Percentiles rank a stretch among this genome's conserved stretches.
Evolutionary conservation across 2,797 vertebrate genomes (phyloP).

Genomic region (Microhierax caerulescens): DNA sequence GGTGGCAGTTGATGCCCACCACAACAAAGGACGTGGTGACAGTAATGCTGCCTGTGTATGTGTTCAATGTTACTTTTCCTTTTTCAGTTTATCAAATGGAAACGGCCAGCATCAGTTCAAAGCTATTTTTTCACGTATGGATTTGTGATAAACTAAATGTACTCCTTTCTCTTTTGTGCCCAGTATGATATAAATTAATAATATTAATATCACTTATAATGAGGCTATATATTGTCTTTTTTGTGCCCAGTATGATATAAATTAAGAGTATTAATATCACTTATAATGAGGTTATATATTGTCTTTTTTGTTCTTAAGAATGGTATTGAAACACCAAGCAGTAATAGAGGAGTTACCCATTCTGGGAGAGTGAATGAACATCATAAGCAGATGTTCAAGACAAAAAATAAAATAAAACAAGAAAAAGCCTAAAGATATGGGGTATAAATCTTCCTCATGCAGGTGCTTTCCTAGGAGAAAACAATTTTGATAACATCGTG

Average conservation of each 20-base stretch:
- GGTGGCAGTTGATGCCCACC: not conserved
- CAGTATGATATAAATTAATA: not conserved
- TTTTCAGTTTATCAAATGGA: not conserved
- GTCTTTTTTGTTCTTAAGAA: not conserved
- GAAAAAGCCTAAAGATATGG: not conserved
- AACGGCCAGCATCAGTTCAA: not conserved
- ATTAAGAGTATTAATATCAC: not conserved
- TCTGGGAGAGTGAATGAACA: not conserved
- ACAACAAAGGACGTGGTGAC: not conserved
- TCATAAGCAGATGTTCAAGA: not conserved
- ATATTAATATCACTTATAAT: not conserved
- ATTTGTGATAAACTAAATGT: not conserved
- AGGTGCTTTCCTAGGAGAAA: not conserved
- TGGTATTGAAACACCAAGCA: not conserved
- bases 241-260: not conserved
- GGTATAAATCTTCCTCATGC: not conserved
- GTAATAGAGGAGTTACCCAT: not conserved
- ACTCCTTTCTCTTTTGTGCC: not conserved
- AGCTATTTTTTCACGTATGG: not conserved
- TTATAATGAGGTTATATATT: not conserved
- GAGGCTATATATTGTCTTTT: not conserved
- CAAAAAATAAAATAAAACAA: not conserved
- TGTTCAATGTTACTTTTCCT: not conserved
- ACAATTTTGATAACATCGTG: constrained; percentile 30
- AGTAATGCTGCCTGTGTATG: not conserved